A percentile compares a stretch with the other conserved stretches of the same genome.
Evolutionary conservation across 2,113 vertebrate species (phyloP).

Genomic region (Cyprichromis sp.): DNA sequence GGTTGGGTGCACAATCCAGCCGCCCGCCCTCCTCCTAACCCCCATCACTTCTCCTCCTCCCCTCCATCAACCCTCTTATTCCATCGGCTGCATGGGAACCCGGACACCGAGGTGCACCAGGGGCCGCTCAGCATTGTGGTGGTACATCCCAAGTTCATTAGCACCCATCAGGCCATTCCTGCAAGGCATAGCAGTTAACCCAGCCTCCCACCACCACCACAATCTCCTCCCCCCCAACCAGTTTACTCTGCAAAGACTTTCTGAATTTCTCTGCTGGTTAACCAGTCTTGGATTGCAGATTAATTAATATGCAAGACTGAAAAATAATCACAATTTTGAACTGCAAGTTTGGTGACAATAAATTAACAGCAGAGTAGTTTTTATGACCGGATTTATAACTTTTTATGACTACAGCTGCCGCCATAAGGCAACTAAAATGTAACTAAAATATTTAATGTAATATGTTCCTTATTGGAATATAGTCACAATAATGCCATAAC

Average conservation of each 20-base stretch:
- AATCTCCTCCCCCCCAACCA: neutral
- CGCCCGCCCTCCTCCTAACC: neutral
- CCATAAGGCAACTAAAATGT: neutral
- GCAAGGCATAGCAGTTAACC: neutral
- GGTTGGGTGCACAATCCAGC: slow-evolving; percentile 49
- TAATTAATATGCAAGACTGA: neutral
- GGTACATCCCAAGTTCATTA: slow-evolving; percentile 83
- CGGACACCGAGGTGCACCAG: slow-evolving; percentile 67
- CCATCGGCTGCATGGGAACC: slow-evolving; percentile 75
- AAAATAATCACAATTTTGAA: neutral
- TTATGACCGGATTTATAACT: neutral
- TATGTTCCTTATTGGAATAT: neutral
- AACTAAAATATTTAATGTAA: neutral
- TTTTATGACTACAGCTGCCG: neutral
- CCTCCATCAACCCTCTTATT: slow-evolving; percentile 18
- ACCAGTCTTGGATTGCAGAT: neutral
- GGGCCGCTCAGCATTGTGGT: slow-evolving; percentile 73
- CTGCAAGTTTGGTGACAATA: neutral
- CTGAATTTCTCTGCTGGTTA: neutral
- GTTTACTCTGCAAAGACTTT: neutral
- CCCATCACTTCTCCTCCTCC: slow-evolving; percentile 17
- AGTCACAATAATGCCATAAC: neutral
- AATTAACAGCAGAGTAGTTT: too few species aligned
- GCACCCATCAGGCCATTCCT: slow-evolving; percentile 51
- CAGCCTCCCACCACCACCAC: too few species aligned